Percentiles rank a stretch among this genome's conserved stretches.
Conservation (phyloP, 1,140 invertebrate genomes). For the Zaprionus lachaisei region DNA sequence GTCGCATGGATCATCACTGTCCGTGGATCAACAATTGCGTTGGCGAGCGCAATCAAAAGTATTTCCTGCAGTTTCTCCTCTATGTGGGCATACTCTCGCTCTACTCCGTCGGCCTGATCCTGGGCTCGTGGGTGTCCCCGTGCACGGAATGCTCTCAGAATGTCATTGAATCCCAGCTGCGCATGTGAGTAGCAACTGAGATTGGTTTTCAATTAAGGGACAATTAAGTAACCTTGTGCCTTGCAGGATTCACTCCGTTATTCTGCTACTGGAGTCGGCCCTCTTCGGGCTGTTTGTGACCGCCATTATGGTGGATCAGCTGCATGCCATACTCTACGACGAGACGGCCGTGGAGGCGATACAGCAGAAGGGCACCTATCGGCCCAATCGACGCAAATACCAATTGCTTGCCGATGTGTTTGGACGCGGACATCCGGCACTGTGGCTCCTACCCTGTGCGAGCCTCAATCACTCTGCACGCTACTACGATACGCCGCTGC, state of each 20-base stretch:
- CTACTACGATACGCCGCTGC: constrained; percentile 86
- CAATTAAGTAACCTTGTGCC: neutral
- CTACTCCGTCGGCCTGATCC: constrained; percentile 90
- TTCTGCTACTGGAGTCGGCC: constrained; percentile 92
- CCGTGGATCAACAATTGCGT: constrained; percentile 97
- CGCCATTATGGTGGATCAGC: constrained; percentile 95
- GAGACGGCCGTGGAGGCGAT: constrained; percentile 90
- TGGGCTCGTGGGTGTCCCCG: constrained; percentile 90
- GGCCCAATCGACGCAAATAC: constrained; percentile 89
- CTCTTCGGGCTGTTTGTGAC: constrained; percentile 96
- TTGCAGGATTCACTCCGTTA: constrained; percentile 92
- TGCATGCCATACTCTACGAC: constrained; percentile 93
- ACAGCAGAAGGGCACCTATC: constrained; percentile 89
- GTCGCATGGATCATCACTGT: constrained; percentile 96
- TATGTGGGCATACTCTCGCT: constrained; percentile 89
- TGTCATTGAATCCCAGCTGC: constrained; percentile 89
- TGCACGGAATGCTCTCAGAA: constrained; percentile 89
- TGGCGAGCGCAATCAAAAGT: constrained; percentile 97
- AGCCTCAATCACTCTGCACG: constrained; percentile 85
- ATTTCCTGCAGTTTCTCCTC: constrained; percentile 96
- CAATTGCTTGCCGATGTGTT: constrained; percentile 92
- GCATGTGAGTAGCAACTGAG: constrained; percentile 88
- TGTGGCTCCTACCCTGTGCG: constrained; percentile 89
- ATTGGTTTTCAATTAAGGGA: neutral
- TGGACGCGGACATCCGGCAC: constrained; percentile 88